These are phyloP conservation scores for Diarsia dahlii DNA, from an alignment of 2,888 invertebrate genomes.

Conservation along the genomic window DNA sequence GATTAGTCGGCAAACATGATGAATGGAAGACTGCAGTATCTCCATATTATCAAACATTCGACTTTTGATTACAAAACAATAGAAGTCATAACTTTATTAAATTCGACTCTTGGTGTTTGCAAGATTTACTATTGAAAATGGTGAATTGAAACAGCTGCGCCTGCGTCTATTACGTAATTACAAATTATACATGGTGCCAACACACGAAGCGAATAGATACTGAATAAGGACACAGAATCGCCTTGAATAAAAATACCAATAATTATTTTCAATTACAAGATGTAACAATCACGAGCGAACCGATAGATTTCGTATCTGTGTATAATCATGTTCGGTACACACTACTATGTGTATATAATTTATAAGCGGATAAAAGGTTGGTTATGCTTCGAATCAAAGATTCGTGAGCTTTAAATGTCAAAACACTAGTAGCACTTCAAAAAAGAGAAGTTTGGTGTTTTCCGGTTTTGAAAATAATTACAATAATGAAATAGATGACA, in stretches of 20 bases:
- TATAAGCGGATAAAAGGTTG: constrained; percentile 40
- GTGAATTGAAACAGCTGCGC: constrained; percentile 49
- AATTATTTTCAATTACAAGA: constrained; percentile 74
- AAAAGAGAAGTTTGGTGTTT: background rate
- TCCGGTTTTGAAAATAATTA: background rate
- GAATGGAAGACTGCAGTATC: constrained; percentile 46
- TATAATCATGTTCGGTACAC: constrained; percentile 52
- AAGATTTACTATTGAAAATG: constrained; percentile 32
- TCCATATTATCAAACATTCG: constrained; percentile 28
- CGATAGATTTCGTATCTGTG: constrained; percentile 47
- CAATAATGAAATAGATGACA: background rate
- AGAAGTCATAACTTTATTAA: constrained; percentile 39
- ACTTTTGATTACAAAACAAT: constrained; percentile 58
- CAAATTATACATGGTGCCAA: constrained; percentile 70
- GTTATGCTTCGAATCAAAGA: constrained; percentile 20
- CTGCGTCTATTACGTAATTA: constrained; percentile 66
- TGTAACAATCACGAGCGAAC: constrained; percentile 70
- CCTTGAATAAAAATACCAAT: constrained; percentile 76
- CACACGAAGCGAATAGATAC: constrained; percentile 67
- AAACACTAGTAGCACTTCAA: constrained; percentile 36
- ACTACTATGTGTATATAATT: constrained; percentile 31
- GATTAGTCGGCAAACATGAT: constrained; percentile 65
- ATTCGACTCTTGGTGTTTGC: constrained; percentile 47
- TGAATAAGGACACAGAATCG: constrained; percentile 73
- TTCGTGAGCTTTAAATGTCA: constrained; percentile 52